A percentile compares a stretch with the other conserved stretches of the same genome.
Conservation (phyloP, 2,888 invertebrate genomes). For the Euzophera pinguis region DNA sequence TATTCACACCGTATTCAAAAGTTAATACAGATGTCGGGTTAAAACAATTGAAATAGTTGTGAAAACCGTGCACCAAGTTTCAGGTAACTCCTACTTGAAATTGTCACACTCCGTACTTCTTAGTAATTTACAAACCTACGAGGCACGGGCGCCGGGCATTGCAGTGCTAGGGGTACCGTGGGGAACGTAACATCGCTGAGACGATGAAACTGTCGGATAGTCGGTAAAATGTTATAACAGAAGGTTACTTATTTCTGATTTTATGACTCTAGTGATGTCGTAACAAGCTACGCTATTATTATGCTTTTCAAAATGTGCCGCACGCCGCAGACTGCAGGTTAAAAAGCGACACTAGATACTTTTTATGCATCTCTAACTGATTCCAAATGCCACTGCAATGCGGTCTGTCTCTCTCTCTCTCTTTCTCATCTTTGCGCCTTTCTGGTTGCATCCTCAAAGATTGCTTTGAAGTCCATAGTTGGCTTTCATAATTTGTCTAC, state of each 20-base stretch:
- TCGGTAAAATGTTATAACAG: neutral
- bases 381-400: too few relatives aligned
- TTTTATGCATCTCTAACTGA: too few relatives aligned
- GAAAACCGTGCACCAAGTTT: neutral
- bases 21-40: neutral
- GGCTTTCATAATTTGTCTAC: too few relatives aligned
- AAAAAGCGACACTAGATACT: too few relatives aligned
- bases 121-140: constrained; percentile 3
- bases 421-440: too few relatives aligned
- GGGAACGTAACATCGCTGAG: constrained; percentile 7
- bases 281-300: too few relatives aligned
- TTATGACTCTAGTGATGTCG: too few relatives aligned
- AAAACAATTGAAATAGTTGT: neutral
- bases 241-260: neutral
- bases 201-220: constrained; percentile 6
- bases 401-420: too few relatives aligned
- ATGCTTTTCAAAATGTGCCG: too few relatives aligned
- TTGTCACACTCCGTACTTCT: constrained; percentile 3
- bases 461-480: too few relatives aligned
- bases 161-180: constrained; percentile 1
- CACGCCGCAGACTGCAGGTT: too few relatives aligned
- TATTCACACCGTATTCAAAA: neutral
- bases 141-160: neutral
- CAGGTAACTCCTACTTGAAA: constrained; percentile 1
- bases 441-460: too few relatives aligned